These are phyloP conservation scores for Pollachius pollachius DNA, from an alignment of 2,113 vertebrate genomes.

Conservation along the genomic window DNA sequence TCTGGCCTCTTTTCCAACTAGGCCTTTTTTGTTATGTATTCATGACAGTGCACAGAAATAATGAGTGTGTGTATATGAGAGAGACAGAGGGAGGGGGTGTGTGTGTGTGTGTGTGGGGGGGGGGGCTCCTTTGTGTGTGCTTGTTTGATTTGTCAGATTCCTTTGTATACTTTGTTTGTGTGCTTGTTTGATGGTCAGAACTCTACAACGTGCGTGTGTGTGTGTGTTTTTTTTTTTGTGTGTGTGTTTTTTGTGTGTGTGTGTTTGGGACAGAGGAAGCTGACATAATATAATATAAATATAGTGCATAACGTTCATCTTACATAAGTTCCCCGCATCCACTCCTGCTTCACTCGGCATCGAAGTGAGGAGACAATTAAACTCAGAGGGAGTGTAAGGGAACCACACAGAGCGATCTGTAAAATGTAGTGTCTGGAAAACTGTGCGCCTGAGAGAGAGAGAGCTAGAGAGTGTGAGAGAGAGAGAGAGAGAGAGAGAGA, in stretches of 20 bases:
- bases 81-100: background rate
- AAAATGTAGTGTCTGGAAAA: too few relatives aligned
- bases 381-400: background rate
- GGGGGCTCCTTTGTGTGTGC: background rate
- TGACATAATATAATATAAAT: background rate
- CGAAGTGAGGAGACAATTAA: conserved; percentile 2
- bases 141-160: background rate
- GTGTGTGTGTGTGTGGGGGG: too few relatives aligned
- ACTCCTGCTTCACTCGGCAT: conserved; percentile 1
- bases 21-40: conserved; percentile 33
- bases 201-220: background rate
- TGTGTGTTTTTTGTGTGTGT: background rate
- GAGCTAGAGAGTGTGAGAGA: background rate
- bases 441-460: background rate
- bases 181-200: conserved; percentile 16
- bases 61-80: background rate
- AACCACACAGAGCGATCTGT: too few relatives aligned
- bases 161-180: background rate
- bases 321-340: conserved; percentile 6
- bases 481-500: background rate
- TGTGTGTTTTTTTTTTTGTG: background rate
- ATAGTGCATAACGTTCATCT: conserved; percentile 1
- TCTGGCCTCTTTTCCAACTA: conserved; percentile 52
- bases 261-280: background rate
- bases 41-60: background rate